A percentile compares a stretch with the other conserved stretches of the same genome.
phyloP scores from a whole-genome alignment of 1,140 invertebrate species.

The Varroa destructor region DNA sequence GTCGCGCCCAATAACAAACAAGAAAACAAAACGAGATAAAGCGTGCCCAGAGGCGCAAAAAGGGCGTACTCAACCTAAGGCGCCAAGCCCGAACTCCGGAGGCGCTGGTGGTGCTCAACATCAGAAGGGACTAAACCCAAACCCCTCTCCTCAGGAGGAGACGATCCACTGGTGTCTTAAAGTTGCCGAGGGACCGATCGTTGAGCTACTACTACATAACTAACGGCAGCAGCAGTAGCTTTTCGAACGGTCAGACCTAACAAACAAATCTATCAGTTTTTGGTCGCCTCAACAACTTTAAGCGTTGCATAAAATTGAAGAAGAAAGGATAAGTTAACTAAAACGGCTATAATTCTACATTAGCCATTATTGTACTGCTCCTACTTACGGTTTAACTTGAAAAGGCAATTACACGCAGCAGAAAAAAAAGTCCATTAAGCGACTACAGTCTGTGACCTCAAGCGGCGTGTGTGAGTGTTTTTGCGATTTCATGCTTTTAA shows the following conservation, averaged over 20 bases:
- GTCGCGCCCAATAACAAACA: no score
- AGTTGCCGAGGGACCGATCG: conserved; percentile 26
- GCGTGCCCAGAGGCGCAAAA: no score
- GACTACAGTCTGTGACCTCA: no score
- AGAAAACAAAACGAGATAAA: no score
- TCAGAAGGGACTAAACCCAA: conserved; percentile 13
- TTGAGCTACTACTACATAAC: background rate
- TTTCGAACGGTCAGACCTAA: conserved; percentile 18
- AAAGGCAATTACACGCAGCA: no score
- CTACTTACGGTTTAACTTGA: no score
- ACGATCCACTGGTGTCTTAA: conserved; percentile 17
- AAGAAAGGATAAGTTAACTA: background rate
- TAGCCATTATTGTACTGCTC: no score
- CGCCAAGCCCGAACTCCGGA: background rate
- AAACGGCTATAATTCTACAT: no score
- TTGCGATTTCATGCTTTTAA: no score
- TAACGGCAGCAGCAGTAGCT: background rate
- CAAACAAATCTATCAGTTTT: background rate
- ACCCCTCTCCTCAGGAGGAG: conserved; percentile 21
- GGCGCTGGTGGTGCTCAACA: conserved; percentile 3
- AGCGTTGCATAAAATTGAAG: conserved; percentile 9
- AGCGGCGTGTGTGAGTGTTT: no score
- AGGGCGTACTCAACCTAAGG: no score
- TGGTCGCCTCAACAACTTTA: conserved; percentile 16
- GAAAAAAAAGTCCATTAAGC: no score